These are phyloP conservation scores for Tolmerus cingulatus DNA, from an alignment of 2,888 invertebrate species.

Conservation along the genomic window DNA sequence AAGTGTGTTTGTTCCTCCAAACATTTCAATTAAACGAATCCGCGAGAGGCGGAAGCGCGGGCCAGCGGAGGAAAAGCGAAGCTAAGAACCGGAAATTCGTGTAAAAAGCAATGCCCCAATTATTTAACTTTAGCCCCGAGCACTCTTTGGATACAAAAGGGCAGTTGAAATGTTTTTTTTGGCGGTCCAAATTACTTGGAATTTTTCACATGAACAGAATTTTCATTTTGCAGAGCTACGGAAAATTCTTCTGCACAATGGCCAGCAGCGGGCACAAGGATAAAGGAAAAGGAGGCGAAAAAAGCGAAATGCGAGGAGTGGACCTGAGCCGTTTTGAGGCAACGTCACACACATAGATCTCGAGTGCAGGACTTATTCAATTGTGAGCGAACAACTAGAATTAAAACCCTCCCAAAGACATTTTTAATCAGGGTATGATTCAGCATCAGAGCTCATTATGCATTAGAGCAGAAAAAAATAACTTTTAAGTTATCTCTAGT, in stretches of 20 bases:
- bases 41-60: neutral
- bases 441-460: neutral
- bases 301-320: neutral
- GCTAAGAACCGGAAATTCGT: neutral
- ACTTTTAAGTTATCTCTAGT: neutral
- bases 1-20: neutral
- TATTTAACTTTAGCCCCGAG: constrained; percentile 8
- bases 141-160: constrained; percentile 10
- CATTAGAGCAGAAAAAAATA: neutral
- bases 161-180: constrained; percentile 9
- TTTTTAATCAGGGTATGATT: constrained; percentile 2
- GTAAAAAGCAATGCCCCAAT: constrained; percentile 23
- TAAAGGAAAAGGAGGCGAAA: neutral
- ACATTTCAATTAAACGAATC: neutral
- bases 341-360: constrained; percentile 3
- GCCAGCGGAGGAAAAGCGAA: neutral
- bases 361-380: neutral
- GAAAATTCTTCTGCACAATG: constrained; percentile 11
- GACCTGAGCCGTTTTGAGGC: neutral
- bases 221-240: neutral
- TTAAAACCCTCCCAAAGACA: neutral
- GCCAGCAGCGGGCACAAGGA: neutral
- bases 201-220: constrained; percentile 16
- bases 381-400: neutral
- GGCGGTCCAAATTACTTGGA: neutral